phyloP scores from a whole-genome alignment of 2,888 invertebrate species.

The Eumerus sabulonum region DNA sequence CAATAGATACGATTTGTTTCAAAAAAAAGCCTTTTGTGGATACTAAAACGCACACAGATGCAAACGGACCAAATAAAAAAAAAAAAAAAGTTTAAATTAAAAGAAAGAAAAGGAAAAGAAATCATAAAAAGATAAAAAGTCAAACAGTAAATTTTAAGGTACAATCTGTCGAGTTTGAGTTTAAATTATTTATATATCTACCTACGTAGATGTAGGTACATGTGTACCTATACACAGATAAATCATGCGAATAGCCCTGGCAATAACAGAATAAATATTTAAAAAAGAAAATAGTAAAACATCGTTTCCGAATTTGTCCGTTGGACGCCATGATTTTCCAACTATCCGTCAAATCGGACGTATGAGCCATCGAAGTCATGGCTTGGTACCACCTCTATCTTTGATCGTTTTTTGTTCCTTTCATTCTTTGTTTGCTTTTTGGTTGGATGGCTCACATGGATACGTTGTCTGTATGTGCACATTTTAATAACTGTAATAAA shows the following conservation, averaged over 20 bases:
- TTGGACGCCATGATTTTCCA: conserved; percentile 69
- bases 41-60: conserved; percentile 39
- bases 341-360: conserved; percentile 55
- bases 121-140: too few relatives aligned
- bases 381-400: conserved; percentile 54
- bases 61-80: neutral
- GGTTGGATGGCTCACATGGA: conserved; percentile 42
- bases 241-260: conserved; percentile 11
- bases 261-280: conserved; percentile 62
- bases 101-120: too few relatives aligned
- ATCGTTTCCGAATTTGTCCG: conserved; percentile 59
- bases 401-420: conserved; percentile 24
- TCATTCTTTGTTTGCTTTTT: conserved; percentile 25
- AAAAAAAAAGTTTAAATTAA: too few relatives aligned
- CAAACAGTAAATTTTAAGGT: conserved; percentile 48
- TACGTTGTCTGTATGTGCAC: conserved; percentile 51
- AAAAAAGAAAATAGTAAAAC: conserved; percentile 46
- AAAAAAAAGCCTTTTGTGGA: conserved; percentile 36
- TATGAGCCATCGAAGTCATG: conserved; percentile 56
- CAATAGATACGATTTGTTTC: conserved; percentile 30
- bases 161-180: conserved; percentile 58
- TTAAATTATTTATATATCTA: conserved; percentile 41
- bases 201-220: conserved; percentile 1
- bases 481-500: conserved; percentile 75
- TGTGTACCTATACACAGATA: neutral